Evolutionary conservation across 1,140 invertebrate species (phyloP).

Genomic region (Scaptomyza hsui): DNA sequence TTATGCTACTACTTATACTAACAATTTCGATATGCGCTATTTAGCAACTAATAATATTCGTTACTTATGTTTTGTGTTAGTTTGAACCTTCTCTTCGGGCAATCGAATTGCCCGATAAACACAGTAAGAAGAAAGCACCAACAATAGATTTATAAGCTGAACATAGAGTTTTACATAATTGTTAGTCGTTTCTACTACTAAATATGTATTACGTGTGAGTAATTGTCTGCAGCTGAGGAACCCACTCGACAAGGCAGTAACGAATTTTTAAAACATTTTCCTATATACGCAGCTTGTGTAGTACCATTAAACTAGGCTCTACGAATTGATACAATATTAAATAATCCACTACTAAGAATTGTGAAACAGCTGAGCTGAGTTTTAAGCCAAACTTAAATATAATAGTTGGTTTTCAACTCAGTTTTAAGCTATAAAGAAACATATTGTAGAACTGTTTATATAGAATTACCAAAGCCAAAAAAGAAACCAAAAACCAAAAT

Average conservation of each 20-base stretch:
- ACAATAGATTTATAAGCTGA: slow-evolving; percentile 78
- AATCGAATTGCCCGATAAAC: slow-evolving; percentile 72
- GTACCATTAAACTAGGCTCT: slow-evolving; percentile 39
- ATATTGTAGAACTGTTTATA: slow-evolving; percentile 33
- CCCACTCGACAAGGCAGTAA: slow-evolving; percentile 27
- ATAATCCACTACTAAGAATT: slow-evolving; percentile 21
- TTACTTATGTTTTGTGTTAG: slow-evolving; percentile 51
- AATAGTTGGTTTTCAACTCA: neutral
- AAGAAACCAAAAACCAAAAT: slow-evolving; percentile 37
- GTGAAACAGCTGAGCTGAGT: slow-evolving; percentile 18
- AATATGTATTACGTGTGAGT: neutral
- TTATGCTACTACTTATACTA: slow-evolving; percentile 11
- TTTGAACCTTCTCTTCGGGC: slow-evolving; percentile 52
- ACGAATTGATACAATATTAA: slow-evolving; percentile 67
- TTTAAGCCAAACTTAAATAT: slow-evolving; percentile 1
- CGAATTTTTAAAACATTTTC: slow-evolving; percentile 59
- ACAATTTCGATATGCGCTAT: slow-evolving; percentile 17
- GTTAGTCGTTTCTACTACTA: slow-evolving; percentile 50
- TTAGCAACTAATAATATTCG: slow-evolving; percentile 12
- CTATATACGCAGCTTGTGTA: slow-evolving; percentile 59
- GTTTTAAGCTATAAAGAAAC: slow-evolving; percentile 8
- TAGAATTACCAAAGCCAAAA: slow-evolving; percentile 34
- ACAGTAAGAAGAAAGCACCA: slow-evolving; percentile 84
- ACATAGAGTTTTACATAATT: slow-evolving; percentile 53
- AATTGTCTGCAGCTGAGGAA: slow-evolving; percentile 5